Evolutionary conservation across 2,113 vertebrate species (phyloP).

Genomic region (Chlorodrepanis virens): DNA sequence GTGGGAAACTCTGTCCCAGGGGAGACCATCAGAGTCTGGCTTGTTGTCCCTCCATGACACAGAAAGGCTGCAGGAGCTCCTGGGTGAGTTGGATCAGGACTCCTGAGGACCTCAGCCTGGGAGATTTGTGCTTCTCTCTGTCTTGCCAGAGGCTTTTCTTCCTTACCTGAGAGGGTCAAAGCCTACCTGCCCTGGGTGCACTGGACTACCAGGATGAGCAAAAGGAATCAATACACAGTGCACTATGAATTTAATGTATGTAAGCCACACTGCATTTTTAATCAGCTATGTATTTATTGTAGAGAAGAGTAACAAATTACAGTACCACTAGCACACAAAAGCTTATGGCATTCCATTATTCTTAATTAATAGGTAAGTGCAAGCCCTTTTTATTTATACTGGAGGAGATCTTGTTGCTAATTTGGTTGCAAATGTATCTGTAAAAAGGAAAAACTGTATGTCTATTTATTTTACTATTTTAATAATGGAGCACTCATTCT

Average conservation of each 20-base stretch:
- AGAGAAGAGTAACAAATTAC: slow-evolving; percentile 70
- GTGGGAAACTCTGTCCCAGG: not conserved
- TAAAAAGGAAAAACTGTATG: slow-evolving; percentile 60
- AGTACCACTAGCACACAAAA: slow-evolving; percentile 60
- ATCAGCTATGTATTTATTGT: slow-evolving; percentile 67
- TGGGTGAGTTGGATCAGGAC: not conserved
- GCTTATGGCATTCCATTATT: slow-evolving; percentile 76
- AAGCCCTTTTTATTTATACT: slow-evolving; percentile 68
- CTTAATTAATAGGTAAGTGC: slow-evolving; percentile 77
- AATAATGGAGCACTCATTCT: slow-evolving; percentile 54
- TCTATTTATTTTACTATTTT: slow-evolving; percentile 65
- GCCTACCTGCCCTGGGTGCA: not conserved
- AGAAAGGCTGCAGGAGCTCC: not conserved
- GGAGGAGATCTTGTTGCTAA: slow-evolving; percentile 58
- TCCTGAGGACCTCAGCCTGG: not conserved
- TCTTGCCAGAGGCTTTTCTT: not conserved
- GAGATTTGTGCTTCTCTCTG: not conserved
- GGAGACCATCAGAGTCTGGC: not conserved
- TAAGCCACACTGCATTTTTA: slow-evolving; percentile 60
- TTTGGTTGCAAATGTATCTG: slow-evolving; percentile 68
- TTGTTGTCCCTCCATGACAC: not conserved
- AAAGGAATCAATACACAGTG: slow-evolving; percentile 23
- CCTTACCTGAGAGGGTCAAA: not conserved
- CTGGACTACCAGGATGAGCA: not conserved
- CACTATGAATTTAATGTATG: slow-evolving; percentile 28